Base-by-base conservation (phyloP, 2,113 vertebrate genomes). In the Clarias batrachus region DNA sequence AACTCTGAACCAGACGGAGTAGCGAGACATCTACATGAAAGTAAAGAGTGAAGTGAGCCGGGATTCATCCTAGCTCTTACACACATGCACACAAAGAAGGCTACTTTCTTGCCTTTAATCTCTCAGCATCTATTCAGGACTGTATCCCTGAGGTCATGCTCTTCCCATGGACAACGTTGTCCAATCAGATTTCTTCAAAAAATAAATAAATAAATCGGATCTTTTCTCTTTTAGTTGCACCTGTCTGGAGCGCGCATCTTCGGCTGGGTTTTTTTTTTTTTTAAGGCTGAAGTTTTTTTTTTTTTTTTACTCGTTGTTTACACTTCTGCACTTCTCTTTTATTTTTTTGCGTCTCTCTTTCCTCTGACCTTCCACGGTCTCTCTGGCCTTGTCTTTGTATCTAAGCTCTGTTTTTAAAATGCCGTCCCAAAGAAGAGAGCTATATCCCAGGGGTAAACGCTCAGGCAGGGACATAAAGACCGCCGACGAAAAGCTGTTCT, bases 121-220 rank as follows among this genome's bases (percentile, higher is more conserved):
- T 86, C 16, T 86, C 85, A 48, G 85, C 66, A 59, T 54, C 56
- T 60, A 48, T 81, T 81, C 59, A 86, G 85, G 83, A 62, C 59
- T 48, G 19, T 83, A 19, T 70, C 59, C 65, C 65, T 3, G 23
- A 84, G 70, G 83, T 84, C 83, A 62, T 74, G 70, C 14, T 41
- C 83, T 76, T 74, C 57, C 33, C 82, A 71, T 59, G 54, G 52
- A 10, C 1, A 57, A 23, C 21, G 7, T 9, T 17, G 19, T 60
- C 56, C 70, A 41, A 59, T 73, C 68, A 59, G 68, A 84, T 59
- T 83, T 14, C 82, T 57, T 11, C 19, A 52, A 63, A 27, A 21
- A 68, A 17, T 37, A 37, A 37, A 37, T 37, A 16, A 56, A 86
- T 16, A 81, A 71, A 59, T 80, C 76, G 30, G 1, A 6, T 82